Evolutionary conservation across 2,113 vertebrate species (phyloP).

Genomic region (Aviceda subcristata): DNA sequence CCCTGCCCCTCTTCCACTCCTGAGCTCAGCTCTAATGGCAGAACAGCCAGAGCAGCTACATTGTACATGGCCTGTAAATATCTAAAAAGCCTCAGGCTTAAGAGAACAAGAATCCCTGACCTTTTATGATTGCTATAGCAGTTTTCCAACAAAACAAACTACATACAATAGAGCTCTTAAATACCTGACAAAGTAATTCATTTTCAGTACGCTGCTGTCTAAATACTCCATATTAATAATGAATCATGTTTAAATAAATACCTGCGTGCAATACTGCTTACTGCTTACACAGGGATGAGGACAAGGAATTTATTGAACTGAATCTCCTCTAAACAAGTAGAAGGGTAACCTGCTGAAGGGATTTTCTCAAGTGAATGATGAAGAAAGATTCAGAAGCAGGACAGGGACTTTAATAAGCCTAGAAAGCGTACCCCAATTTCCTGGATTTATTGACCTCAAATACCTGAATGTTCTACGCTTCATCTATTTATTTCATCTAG

Average conservation of each 20-base stretch:
- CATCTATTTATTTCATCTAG: not conserved
- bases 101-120: conserved; percentile 62
- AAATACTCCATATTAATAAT: conserved; percentile 24
- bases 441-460: not conserved
- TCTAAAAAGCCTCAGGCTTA: conserved; percentile 63
- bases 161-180: conserved; percentile 40
- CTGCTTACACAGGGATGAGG: not conserved
- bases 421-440: not conserved
- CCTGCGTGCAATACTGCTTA: not conserved
- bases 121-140: conserved; percentile 53
- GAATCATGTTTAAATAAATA: conserved; percentile 50
- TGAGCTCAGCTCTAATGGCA: conserved; percentile 14
- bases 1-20: not conserved
- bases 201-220: not conserved
- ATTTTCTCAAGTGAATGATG: not conserved
- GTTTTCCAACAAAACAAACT: conserved; percentile 41
- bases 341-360: not conserved
- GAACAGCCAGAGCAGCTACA: not conserved
- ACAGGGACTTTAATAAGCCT: not conserved
- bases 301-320: not conserved
- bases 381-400: not conserved
- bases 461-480: not conserved
- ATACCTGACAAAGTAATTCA: conserved; percentile 34
- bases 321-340: not conserved
- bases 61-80: conserved; percentile 45